Percentiles rank a stretch among this genome's conserved stretches.
Evolutionary conservation across 2,888 invertebrate species (phyloP).

Genomic region (Ecliptopera silaceata): DNA sequence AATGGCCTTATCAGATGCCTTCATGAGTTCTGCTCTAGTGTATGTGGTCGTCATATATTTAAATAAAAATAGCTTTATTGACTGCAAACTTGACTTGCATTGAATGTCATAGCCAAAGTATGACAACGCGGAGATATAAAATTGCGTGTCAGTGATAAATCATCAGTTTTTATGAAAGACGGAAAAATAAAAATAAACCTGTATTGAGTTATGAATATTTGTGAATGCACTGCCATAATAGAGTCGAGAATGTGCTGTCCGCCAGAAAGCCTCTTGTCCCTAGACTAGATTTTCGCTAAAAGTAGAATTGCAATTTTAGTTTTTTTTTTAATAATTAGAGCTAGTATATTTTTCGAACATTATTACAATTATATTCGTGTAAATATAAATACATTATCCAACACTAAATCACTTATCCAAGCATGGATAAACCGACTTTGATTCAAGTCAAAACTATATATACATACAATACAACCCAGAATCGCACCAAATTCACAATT

Average conservation of each 20-base stretch:
- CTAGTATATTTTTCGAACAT: constrained; percentile 15
- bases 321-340: constrained; percentile 17
- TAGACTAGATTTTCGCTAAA: constrained; percentile 49
- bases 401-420: constrained; percentile 14
- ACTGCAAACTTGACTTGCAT: too few species aligned
- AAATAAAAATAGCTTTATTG: too few species aligned
- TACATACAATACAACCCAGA: constrained; percentile 7
- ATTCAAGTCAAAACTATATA: neutral
- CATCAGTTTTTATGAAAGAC: neutral
- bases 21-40: too few species aligned
- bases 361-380: neutral
- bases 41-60: too few species aligned
- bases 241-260: constrained; percentile 56
- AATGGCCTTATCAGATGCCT: too few species aligned
- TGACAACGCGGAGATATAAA: too few species aligned
- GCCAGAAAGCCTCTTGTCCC: constrained; percentile 61
- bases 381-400: neutral
- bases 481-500: constrained; percentile 10
- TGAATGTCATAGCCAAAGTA: too few species aligned
- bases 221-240: constrained; percentile 68
- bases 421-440: constrained; percentile 11
- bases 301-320: constrained; percentile 59
- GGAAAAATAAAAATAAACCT: neutral
- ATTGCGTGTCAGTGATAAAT: too few species aligned
- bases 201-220: constrained; percentile 24